Base-by-base conservation (phyloP, 2,888 invertebrate genomes). In the Drosophila rubida region DNA sequence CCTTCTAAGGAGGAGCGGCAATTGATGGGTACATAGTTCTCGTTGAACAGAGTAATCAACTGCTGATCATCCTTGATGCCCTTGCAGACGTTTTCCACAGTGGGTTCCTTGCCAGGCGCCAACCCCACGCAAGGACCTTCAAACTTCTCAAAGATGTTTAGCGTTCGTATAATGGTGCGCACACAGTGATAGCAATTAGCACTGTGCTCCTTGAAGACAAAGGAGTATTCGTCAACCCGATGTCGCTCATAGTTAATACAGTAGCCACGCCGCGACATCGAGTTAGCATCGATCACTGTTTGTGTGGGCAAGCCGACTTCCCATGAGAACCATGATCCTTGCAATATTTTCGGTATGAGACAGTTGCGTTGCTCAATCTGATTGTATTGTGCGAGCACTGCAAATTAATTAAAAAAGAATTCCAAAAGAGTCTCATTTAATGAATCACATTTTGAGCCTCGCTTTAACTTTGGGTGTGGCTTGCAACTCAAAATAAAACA, bases 1-100 rank as follows among this genome's bases (percentile, higher is more conserved):
- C 98, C 98, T 93, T 98, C 98, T 37, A 98, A 92, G 5, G 97
- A 97, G 2, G 98, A 97, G 65, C 98, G 94, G 88, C 98, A 98
- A 92, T 98, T 98, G 1, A 97, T 95, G 35, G 97, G 97, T 0
- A 96, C 95, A 91, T 95, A 96, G 92, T 97, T 97, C 89, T 97
- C 97, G 41, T 97, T 96, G 89, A 97, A 98, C 65, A 98, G 92
- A 13, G 98, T 97, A 50, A 95, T 94, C 3, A 97, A 92, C 83
- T 97, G 96, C 86, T 97, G 96, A 89, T 97, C 95, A 8, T 94
- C 93, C 76, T 95, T 95, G 27, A 97, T 93, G 7, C 94, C 94
- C 66, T 92, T 92, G 87, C 98, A 98, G 0, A 97, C 95, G 88
- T 95, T 94, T 42, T 96, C 94, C 1, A 97, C 94, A 0, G 95